Conservation (phyloP, 2,888 invertebrate species). For the Phoenoteleia sp. region DNA sequence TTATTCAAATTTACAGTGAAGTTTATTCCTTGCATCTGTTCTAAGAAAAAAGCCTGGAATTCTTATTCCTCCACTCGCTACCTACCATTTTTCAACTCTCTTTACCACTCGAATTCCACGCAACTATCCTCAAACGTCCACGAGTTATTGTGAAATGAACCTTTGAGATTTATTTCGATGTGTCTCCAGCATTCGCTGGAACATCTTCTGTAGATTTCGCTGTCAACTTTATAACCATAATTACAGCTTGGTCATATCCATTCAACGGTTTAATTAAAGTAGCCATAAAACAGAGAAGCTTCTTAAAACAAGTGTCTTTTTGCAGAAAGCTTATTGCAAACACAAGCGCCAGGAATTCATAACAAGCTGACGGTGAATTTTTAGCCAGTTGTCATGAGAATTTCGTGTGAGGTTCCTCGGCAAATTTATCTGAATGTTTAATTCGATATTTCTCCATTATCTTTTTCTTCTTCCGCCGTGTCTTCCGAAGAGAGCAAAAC, state of each 20-base stretch:
- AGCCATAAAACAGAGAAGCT: conserved; percentile 53
- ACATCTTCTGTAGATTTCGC: conserved; percentile 45
- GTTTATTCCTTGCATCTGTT: too few species aligned
- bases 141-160: conserved; percentile 56
- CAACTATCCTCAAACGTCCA: conserved; percentile 28
- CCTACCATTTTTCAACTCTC: conserved; percentile 5
- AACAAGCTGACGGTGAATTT: conserved; percentile 43
- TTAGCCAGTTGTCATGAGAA: not conserved
- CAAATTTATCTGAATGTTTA: conserved; percentile 79
- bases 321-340: conserved; percentile 41
- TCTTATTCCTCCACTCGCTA: too few species aligned
- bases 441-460: conserved; percentile 78
- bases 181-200: not conserved
- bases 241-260: conserved; percentile 56
- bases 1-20: too few species aligned
- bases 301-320: conserved; percentile 61
- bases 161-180: conserved; percentile 46
- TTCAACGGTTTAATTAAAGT: conserved; percentile 69
- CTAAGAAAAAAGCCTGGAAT: too few species aligned
- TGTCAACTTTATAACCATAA: conserved; percentile 68
- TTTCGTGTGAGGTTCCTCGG: too few species aligned
- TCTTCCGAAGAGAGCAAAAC: too few species aligned
- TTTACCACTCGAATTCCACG: conserved; percentile 16
- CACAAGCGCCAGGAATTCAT: conserved; percentile 63
- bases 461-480: too few species aligned